Evolutionary conservation across 2,113 vertebrate species (phyloP).

Genomic region (Sporophila hypoxantha): DNA sequence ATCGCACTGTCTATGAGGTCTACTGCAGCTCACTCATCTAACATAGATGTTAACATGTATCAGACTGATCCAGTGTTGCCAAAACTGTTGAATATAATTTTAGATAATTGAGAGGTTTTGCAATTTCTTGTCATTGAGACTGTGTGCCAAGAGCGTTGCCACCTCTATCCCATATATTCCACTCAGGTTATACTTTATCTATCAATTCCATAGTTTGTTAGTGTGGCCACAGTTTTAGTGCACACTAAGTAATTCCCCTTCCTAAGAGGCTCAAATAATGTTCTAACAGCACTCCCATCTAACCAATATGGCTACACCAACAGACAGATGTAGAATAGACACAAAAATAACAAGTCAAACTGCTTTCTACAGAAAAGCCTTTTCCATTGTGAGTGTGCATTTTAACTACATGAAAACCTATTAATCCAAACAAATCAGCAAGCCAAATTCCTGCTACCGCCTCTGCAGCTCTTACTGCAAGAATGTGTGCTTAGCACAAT

Average conservation of each 20-base stretch:
- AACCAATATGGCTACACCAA: neutral
- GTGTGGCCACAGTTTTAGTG: neutral
- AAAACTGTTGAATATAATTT: neutral
- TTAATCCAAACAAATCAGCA: conserved; percentile 41
- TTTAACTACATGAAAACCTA: conserved; percentile 17
- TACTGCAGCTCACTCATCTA: neutral
- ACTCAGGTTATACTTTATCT: neutral
- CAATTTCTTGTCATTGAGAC: neutral
- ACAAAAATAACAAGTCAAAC: conserved; percentile 1
- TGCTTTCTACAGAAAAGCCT: neutral
- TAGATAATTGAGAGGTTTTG: neutral
- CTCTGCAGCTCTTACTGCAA: conserved; percentile 31
- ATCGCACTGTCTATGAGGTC: neutral
- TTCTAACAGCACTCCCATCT: neutral
- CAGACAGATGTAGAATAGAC: neutral
- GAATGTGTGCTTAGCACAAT: conserved; percentile 13
- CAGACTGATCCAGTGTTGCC: neutral
- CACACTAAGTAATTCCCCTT: neutral
- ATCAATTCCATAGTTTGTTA: neutral
- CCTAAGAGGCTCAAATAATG: neutral
- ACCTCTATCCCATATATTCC: neutral
- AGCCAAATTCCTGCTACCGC: conserved; percentile 40
- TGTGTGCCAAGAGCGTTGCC: neutral
- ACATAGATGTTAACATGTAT: accelerated
- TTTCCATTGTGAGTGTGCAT: neutral